Base-by-base conservation (phyloP, 2,113 vertebrate genomes). In the Eurystomus gularis region DNA sequence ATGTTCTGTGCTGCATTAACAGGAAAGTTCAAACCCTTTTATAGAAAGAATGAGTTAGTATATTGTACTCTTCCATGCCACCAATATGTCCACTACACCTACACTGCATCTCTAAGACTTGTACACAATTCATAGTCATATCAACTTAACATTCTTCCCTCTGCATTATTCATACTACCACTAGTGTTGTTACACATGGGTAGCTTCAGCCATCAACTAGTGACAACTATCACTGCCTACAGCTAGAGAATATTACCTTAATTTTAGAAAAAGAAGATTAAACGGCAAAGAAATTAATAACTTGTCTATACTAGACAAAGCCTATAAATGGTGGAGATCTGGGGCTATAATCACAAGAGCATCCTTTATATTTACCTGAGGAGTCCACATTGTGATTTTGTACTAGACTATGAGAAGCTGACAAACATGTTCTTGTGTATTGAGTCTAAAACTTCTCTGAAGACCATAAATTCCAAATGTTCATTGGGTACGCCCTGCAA, bases 21-120 rank as follows among this genome's bases (percentile, higher is more conserved):
- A 76, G 12, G 17, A 42, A 54, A 64, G 8, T 12, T 60, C 15
- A 89, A 86, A 73, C 0, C 1, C 7, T 52, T 81, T 39, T 26
- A 10, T 1, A 25, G 17, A 64, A 42, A 44, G 3, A 54, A 69
- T 13, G 4, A 2, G 15, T 55, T 65, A 54, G 40, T n/a, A 23
- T 44, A n/a, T 26, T 39, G 3, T 14, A n/a, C 73, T 70, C 15
- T 42, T 81, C 46, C 54, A 31, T 0, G 1, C 3, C 7, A 10
- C 8, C 33, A 33, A 16, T 2, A 8, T 2, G 1, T 7, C 13
- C 2, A 1, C 23, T 33, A 4, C 10, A 35, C 25, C 26, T 52
- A 26, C 6, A 8, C 4, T 57, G 7, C 14, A 39, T 31, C 39
- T 13, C 11, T 13, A 54, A n/a, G 42, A 39, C 15, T 16, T n/a